Percentiles rank a stretch among this genome's conserved stretches.
These are phyloP conservation scores for Phalloptychus januarius DNA, from an alignment of 2,797 vertebrate genomes.

Conservation along the genomic window DNA sequence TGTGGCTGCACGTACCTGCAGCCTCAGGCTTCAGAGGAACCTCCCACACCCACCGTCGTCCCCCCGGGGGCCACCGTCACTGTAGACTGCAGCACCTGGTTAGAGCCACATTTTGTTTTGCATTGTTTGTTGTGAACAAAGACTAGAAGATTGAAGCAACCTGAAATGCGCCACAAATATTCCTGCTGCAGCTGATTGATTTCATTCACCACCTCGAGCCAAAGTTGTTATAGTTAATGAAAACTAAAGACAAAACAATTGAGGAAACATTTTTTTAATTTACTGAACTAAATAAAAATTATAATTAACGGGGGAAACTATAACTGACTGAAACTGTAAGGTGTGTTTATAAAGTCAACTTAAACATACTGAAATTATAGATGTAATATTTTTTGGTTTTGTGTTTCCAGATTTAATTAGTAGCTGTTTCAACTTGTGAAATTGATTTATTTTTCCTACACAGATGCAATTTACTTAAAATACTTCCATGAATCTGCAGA, in stretches of 20 bases:
- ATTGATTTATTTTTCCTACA: no score
- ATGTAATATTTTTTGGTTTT: background rate
- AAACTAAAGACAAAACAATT: no score
- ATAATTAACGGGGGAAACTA: no score
- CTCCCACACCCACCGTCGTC: conserved; percentile 64
- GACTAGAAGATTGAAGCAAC: background rate
- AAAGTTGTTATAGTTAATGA: background rate
- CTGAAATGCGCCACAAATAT: background rate
- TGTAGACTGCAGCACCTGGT: conserved; percentile 89
- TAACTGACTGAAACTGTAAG: no score
- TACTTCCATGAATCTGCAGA: no score
- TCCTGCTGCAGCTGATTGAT: background rate
- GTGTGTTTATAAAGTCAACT: no score
- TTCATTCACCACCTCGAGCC: background rate
- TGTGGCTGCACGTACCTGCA: conserved; percentile 84
- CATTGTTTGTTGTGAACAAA: background rate
- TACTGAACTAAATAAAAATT: no score
- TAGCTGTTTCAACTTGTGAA: no score
- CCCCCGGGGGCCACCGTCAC: conserved; percentile 73
- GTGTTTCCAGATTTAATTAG: background rate
- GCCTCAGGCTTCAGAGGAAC: conserved; percentile 48
- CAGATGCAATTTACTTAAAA: no score
- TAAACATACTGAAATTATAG: no score
- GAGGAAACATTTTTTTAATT: no score
- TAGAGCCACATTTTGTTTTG: conserved; percentile 45